phyloP scores from a whole-genome alignment of 2,113 vertebrate species.

The Rhinopomastus cyanomelas region DNA sequence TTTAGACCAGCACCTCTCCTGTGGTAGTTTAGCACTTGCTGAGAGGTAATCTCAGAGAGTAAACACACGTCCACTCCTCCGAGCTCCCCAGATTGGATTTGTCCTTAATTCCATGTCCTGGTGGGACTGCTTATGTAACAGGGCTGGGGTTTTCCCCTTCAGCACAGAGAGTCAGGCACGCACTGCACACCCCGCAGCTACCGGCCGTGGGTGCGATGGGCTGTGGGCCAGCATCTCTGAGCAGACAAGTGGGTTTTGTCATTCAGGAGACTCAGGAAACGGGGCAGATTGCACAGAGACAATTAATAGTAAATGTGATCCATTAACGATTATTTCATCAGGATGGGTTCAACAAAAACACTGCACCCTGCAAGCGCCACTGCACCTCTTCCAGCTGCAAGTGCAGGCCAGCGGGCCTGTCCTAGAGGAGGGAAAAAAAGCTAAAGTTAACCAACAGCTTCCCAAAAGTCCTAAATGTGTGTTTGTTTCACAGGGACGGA shows the following conservation, averaged over 20 bases:
- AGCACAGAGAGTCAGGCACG: slow-evolving; percentile 30
- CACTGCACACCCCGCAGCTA: slow-evolving; percentile 42
- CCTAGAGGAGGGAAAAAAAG: not conserved
- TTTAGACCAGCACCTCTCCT: slow-evolving; percentile 34
- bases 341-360: slow-evolving; percentile 33
- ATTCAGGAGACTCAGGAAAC: slow-evolving; percentile 33
- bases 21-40: not conserved
- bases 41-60: slow-evolving; percentile 13
- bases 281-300: slow-evolving; percentile 22
- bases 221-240: slow-evolving; percentile 39
- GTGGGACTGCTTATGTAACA: slow-evolving; percentile 38
- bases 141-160: not conserved
- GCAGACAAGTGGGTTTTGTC: slow-evolving; percentile 48
- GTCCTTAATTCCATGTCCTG: slow-evolving; percentile 31
- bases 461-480: not conserved
- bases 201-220: slow-evolving; percentile 48
- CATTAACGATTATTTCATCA: slow-evolving; percentile 43
- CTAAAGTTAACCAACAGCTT: not conserved
- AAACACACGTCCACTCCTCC: slow-evolving; percentile 16
- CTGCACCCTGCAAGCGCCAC: not conserved
- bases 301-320: slow-evolving; percentile 43
- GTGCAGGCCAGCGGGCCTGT: not conserved
- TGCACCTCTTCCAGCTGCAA: not conserved
- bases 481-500: not conserved
- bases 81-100: slow-evolving; percentile 37